phyloP scores from a whole-genome alignment of 2,113 vertebrate genomes.

The Gadus macrocephalus region DNA sequence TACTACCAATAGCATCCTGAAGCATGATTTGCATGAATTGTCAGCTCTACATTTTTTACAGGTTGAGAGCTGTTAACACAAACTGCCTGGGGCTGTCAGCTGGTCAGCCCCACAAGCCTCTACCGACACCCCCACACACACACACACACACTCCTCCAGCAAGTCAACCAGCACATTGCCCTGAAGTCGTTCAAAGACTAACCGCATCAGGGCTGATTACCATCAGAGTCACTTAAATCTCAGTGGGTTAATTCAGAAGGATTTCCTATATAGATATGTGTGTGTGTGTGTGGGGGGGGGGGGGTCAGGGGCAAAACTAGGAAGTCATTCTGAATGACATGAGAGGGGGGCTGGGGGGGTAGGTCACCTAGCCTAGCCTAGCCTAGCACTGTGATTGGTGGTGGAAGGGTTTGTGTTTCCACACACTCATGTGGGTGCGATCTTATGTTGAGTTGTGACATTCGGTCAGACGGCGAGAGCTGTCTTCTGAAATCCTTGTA shows the following conservation, averaged over 20 bases:
- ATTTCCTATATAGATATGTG: slow-evolving; percentile 8
- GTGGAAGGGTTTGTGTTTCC: too few species aligned
- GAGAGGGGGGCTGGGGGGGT: background rate
- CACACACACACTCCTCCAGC: background rate
- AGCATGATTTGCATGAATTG: background rate
- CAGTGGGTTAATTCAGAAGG: slow-evolving; percentile 8
- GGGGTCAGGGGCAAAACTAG: slow-evolving; percentile 5
- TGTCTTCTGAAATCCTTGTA: too few species aligned
- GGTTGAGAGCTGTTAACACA: too few species aligned
- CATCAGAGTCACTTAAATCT: slow-evolving; percentile 10
- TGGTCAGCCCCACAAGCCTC: too few species aligned
- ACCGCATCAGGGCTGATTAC: slow-evolving; percentile 5
- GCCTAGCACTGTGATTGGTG: too few species aligned
- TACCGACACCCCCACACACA: background rate
- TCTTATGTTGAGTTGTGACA: too few species aligned
- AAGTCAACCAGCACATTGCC: background rate
- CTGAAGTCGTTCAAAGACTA: background rate
- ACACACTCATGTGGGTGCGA: too few species aligned
- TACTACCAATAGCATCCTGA: too few species aligned
- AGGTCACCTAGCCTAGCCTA: background rate
- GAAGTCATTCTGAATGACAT: slow-evolving; percentile 10
- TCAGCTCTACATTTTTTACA: too few species aligned
- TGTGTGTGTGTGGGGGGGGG: too few species aligned
- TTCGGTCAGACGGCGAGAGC: too few species aligned
- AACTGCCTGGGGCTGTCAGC: too few species aligned